Evolutionary conservation across 2,888 invertebrate species (phyloP), one percentile per base, ranked within the genome.

Genomic region (Boloria euphrosyne): DNA sequence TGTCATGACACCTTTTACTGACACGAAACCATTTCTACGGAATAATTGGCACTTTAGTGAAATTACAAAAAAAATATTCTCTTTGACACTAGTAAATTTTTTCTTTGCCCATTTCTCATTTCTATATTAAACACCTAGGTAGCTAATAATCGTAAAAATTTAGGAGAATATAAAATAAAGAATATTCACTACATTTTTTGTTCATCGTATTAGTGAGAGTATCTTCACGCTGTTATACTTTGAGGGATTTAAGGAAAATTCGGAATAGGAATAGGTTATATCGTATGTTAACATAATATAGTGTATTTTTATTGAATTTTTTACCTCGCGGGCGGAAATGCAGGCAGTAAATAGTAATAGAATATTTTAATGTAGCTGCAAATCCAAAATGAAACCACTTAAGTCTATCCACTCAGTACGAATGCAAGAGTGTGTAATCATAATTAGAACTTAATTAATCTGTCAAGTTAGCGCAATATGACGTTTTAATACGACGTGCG

Each of bases 371-470:
- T 58, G 13, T 22, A 22, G 27, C 46, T 53, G 6, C 4, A 46
- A 4, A 44, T 17, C 16, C n/a, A 47, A 44, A 47, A 22, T 58
- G 22, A 47, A 58, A 47, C 58, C 16, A 53, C 5, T 27, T 53
- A 31, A 59, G 14, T 38, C 55, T 43, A 55, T 16, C 49, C 52
- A 46, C 49, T 43, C 46, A 38, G 27, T 43, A 44, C 10, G 51
- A 52, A 27, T 57, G 53, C 60, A 58, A 55, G 67, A 69, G 70
- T 71, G 70, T 74, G 69, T 75, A 71, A 76, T 77, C 76, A 72
- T 76, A 78, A 78, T 76, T 76, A 73, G 73, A 73, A 79, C 76
- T 78, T 84, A 82, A 85, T 86, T 84, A 86, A 81, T 83, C 78
- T 81, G 83, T 82, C 82, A 79, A 78, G 76, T 77, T 77, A 77